A percentile compares a stretch with the other conserved stretches of the same genome.
These are phyloP conservation scores for Halcyon senegalensis DNA, from an alignment of 2,113 vertebrate species.

Conservation along the genomic window DNA sequence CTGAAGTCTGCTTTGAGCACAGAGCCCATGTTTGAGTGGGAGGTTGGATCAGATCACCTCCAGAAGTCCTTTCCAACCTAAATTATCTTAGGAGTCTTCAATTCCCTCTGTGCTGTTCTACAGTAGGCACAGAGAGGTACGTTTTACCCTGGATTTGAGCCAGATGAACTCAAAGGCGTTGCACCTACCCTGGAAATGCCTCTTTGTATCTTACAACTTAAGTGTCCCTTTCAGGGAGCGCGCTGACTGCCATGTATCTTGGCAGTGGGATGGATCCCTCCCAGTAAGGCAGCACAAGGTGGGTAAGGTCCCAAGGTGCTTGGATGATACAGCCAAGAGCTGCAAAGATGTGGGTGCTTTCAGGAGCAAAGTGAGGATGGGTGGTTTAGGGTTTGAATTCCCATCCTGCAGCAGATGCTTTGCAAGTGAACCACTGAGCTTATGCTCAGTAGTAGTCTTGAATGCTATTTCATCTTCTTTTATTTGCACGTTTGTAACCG, in stretches of 20 bases:
- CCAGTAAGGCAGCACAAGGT: neutral
- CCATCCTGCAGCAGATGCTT: neutral
- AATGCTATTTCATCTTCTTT: neutral
- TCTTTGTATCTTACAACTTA: neutral
- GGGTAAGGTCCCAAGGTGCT: neutral
- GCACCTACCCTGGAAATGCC: neutral
- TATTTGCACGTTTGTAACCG: neutral
- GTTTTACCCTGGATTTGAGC: neutral
- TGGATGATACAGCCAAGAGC: neutral
- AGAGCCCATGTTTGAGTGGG: neutral
- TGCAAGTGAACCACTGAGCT: neutral
- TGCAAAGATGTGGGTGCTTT: neutral
- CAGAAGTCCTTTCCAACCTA: neutral
- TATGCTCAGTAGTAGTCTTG: neutral
- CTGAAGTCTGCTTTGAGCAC: neutral
- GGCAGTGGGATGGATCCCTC: neutral
- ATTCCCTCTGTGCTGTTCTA: neutral
- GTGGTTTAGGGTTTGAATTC: neutral
- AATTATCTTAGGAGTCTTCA: neutral
- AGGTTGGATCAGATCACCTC: neutral
- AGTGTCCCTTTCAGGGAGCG: accelerated
- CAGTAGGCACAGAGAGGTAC: neutral
- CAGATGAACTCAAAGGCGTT: neutral
- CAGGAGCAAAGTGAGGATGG: neutral
- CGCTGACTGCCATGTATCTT: neutral